phyloP scores from a whole-genome alignment of 2,113 vertebrate species.

The Corythoichthys intestinalis region DNA sequence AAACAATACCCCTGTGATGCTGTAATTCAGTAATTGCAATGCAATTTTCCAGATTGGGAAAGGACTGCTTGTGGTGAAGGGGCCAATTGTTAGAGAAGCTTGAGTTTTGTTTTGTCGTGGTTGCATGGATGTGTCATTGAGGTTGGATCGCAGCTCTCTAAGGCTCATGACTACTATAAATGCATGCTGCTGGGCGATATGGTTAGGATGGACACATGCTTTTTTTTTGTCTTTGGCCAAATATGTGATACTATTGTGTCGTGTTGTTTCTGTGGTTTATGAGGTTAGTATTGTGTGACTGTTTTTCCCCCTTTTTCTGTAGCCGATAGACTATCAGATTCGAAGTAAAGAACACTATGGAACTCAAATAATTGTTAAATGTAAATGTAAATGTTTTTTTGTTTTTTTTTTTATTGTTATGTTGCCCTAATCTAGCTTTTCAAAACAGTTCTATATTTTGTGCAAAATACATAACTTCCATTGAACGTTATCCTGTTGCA shows the following conservation, averaged over 20 bases:
- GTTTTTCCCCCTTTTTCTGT: not conserved
- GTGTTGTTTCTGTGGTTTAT: conserved; percentile 19
- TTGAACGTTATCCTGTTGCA: not conserved
- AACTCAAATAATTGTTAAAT: too few species aligned
- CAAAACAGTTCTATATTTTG: not conserved
- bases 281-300: not conserved
- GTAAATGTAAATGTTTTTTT: not conserved
- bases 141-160: conserved; percentile 35
- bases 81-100: conserved; percentile 8
- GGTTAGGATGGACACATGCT: conserved; percentile 27
- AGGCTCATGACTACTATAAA: conserved; percentile 38
- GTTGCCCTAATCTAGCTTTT: not conserved
- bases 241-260: conserved; percentile 44
- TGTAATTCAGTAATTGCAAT: conserved; percentile 20
- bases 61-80: conserved; percentile 16
- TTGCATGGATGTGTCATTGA: conserved; percentile 30
- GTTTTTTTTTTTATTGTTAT: not conserved
- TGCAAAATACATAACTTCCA: not conserved
- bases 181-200: conserved; percentile 43
- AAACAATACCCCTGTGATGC: conserved; percentile 1
- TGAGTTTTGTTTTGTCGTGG: conserved; percentile 13
- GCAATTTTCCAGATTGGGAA: conserved; percentile 12
- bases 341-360: not conserved
- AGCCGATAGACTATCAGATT: not conserved
- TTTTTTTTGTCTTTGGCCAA: conserved; percentile 36